These are phyloP conservation scores for Petaurus breviceps DNA, from an alignment of 2,113 vertebrate species.

Conservation along the genomic window DNA sequence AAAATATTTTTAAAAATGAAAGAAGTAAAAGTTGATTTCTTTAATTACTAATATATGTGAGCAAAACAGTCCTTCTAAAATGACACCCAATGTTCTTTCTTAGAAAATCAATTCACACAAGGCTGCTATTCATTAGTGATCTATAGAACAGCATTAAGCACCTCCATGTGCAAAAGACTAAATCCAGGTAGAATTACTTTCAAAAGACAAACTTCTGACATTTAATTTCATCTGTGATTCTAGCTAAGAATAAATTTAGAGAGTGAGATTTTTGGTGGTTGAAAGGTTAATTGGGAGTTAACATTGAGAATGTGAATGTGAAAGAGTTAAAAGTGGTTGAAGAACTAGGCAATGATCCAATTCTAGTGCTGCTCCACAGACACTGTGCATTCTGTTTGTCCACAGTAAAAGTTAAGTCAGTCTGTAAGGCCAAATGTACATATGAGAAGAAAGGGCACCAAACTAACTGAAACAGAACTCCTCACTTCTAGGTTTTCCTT, in stretches of 20 bases:
- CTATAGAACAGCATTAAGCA: not conserved
- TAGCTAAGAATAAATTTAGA: not conserved
- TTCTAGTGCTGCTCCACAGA: not conserved
- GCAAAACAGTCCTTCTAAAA: not conserved
- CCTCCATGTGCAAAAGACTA: not conserved
- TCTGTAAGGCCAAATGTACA: not conserved
- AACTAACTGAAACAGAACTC: not conserved
- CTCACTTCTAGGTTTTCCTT: not conserved
- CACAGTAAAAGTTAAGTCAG: not conserved
- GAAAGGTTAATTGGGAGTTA: not conserved
- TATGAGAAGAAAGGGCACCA: not conserved
- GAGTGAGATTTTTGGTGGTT: not conserved
- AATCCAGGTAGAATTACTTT: not conserved
- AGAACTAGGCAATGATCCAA: not conserved
- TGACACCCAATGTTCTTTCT: not conserved
- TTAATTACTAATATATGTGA: not conserved
- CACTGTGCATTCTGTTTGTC: not conserved
- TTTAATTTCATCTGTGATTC: not conserved
- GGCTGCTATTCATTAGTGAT: not conserved
- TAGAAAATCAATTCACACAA: not conserved
- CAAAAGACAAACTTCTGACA: not conserved
- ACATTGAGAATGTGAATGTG: not conserved
- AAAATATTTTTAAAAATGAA: not conserved
- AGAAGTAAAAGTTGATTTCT: not conserved
- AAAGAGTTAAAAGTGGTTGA: not conserved